Base-by-base conservation (phyloP, 2,797 vertebrate species). In the Tragelaphus eurycerus region DNA sequence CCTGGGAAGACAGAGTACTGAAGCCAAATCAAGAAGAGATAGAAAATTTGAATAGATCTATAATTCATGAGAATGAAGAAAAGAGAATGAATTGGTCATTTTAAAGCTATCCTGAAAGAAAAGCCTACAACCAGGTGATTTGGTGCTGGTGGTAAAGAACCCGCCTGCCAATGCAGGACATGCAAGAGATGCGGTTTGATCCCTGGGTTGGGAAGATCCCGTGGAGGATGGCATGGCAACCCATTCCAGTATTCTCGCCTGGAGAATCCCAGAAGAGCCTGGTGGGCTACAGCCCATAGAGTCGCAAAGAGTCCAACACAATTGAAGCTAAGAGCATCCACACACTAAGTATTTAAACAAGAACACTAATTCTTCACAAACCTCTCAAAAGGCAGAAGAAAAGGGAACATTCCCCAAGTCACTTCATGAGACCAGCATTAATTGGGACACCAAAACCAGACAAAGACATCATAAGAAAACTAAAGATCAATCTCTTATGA, bases 261-360 rank as follows among this genome's bases (percentile, higher is more conserved):
- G n/a, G n/a, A 71, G 64, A 71, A 23, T 71, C 4, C n/a, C n/a
- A 38, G 64, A 38, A 38, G 64, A 71, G 5, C 10, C 64, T 71
- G 64, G 64, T 71, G 19, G 64, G 64, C 34, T 71, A 71, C n/a
- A 38, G n/a, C 64, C 34, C n/a, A 71, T 12, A 12, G 2, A 10
- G 19, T 38, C 0, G 5, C 64, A 71, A 67, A 67, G 64, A 38
- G 21, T 71, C 67, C 67, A 71, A 71, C 34, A 71, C 67, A 71
- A 23, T 19, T 38, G 34, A 71, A 12, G 34, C 67, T 71, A 71
- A 19, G 67, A 71, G 67, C 19, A 38, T 71, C 19, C 67, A 71
- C 67, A 71, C 67, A 96, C 64, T 54, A 89, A 95, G 85, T 55
- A 83, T 38, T 92, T 95, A 91, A 55, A 67, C 31, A 94, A 95